Base-by-base conservation (phyloP, 2,113 vertebrate genomes). In the Ivindomyrus marchei region DNA sequence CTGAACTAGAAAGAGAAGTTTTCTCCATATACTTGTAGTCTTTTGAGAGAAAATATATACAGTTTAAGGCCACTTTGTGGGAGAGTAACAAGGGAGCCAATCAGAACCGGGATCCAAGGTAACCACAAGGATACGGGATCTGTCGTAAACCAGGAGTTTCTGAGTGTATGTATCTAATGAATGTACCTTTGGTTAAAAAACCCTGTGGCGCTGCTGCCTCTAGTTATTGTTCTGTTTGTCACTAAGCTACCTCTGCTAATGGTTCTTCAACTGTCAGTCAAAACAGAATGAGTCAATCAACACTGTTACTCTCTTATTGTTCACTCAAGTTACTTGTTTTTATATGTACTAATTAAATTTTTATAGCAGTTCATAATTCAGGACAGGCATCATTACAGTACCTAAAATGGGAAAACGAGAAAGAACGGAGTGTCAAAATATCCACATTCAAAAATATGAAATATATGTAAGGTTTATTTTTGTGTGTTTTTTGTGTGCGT, bases 261-360 rank as follows among this genome's bases (percentile, higher is more conserved):
- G 70, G n/a, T 87, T 91, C 89, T 85, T 13, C 19, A 92, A 91
- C 90, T 89, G 49, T 24, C 24, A 56, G 10, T 50, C 11, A 27
- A 84, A 27, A 53, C 27, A 77, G 49, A 89, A 45, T 89, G 15
- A 27, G 80, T 21, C 42, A 84, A 15, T 74, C n/a, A 36, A 74
- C n/a, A 74, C 31, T 62, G 21, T 74, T 74, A 17, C 15, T 74
- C 31, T 31, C 3, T 36, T 13, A 77, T 10, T 10, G n/a, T 31
- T 36, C 15, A 36, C 13, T 77, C 70, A 21, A 24, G 21, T n/a
- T 85, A n/a, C 39, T 24, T 45, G 42, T 24, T 74, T 74, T 74
- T 74, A 39, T 36, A 74, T 27, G 7, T n/a, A n/a, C 9, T 66
- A n/a, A 15, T 74, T 15, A 39, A 77, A 13, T 19, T 77, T 77